phyloP scores from a whole-genome alignment of 2,797 vertebrate genomes.

The Taenioides sp. region DNA sequence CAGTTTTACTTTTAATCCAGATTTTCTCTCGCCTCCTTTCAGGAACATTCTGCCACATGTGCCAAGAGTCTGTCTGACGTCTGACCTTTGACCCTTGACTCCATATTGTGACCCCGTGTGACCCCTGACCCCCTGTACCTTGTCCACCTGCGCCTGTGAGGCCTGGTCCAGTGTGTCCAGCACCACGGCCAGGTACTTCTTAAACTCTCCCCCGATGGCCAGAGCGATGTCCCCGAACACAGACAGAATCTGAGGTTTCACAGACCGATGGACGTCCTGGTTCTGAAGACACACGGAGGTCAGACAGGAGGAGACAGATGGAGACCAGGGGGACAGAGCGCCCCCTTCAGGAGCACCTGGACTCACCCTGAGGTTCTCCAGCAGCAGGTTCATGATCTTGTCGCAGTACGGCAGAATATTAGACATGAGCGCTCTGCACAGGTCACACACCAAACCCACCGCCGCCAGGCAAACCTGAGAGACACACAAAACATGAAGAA shows the following conservation, averaged over 20 bases:
- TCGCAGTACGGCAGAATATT: conserved; percentile 97
- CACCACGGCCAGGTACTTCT: conserved; percentile 96
- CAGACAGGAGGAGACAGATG: background rate
- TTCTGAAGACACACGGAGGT: conserved; percentile 76
- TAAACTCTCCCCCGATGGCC: conserved; percentile 97
- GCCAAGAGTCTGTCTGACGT: no score
- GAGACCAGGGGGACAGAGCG: no score
- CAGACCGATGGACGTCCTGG: conserved; percentile 95
- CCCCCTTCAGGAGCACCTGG: no score
- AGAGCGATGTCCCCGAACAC: conserved; percentile 96
- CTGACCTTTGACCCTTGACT: no score
- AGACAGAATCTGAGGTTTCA: conserved; percentile 97
- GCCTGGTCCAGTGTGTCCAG: conserved; percentile 97
- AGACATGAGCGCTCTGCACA: conserved; percentile 91
- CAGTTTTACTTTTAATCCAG: no score
- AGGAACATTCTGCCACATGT: no score
- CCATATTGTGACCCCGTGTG: no score
- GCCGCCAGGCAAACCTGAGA: conserved; percentile 93
- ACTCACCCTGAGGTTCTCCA: conserved; percentile 97
- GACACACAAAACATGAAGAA: background rate
- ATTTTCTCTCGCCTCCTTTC: no score
- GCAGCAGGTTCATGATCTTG: conserved; percentile 95
- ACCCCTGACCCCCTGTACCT: conserved; percentile 63
- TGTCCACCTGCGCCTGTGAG: conserved; percentile 96
- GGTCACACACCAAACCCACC: conserved; percentile 93